These are phyloP conservation scores for Masticophis lateralis DNA, from an alignment of 2,797 vertebrate species.

Conservation along the genomic window DNA sequence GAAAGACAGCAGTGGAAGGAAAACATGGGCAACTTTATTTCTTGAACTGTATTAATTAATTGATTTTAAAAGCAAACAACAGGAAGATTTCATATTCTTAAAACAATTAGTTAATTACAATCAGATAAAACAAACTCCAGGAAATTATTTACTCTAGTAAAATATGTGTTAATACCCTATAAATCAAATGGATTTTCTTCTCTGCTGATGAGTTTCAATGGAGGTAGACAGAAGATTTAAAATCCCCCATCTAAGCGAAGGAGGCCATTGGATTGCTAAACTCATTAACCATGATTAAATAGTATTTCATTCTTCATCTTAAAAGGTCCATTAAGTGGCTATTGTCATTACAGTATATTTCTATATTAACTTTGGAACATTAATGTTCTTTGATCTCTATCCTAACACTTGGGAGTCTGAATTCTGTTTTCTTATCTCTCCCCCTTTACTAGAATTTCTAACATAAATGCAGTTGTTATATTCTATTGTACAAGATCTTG, in stretches of 20 bases:
- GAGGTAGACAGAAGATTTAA: not conserved
- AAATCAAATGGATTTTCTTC: not conserved
- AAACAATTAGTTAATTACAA: not conserved
- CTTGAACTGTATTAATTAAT: not conserved
- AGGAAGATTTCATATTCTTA: not conserved
- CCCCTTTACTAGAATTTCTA: not conserved
- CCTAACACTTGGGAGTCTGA: not conserved
- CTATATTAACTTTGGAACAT: not conserved
- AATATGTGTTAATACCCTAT: not conserved
- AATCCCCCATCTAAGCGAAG: not conserved
- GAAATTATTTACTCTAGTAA: not conserved
- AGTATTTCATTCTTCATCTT: not conserved
- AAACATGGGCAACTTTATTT: not conserved
- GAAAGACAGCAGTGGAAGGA: not conserved
- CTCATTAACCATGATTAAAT: not conserved
- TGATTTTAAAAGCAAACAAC: not conserved
- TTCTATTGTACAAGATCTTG: not conserved
- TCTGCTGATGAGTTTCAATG: not conserved
- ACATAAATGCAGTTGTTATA: not conserved
- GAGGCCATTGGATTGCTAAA: not conserved
- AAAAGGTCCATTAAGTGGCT: not conserved
- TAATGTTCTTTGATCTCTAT: not conserved
- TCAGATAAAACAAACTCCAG: not conserved
- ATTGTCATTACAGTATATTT: not conserved
- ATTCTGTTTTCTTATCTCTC: not conserved